A percentile compares a stretch with the other conserved stretches of the same genome.
These are phyloP conservation scores for Nicator chloris DNA, from an alignment of 2,113 vertebrate species.

Conservation along the genomic window DNA sequence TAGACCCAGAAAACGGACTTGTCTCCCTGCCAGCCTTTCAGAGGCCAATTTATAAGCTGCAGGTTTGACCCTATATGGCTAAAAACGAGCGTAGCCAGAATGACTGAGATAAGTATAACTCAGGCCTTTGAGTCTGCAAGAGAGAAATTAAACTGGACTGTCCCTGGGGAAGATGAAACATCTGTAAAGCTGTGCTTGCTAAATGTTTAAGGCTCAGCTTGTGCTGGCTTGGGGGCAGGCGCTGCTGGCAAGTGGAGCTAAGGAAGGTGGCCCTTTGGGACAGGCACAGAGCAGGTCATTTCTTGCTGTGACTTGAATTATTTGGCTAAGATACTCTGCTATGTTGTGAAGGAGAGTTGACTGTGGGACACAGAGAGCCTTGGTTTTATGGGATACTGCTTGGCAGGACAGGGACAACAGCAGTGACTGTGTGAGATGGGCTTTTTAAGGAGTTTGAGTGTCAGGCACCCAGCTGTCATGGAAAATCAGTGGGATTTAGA, in stretches of 20 bases:
- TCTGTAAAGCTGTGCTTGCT: constrained; percentile 14
- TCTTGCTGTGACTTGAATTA: not conserved
- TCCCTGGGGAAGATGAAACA: constrained; percentile 46
- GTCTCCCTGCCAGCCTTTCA: constrained; percentile 54
- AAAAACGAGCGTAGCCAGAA: constrained; percentile 44
- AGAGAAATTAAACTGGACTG: constrained; percentile 42
- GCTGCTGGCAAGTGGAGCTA: not conserved
- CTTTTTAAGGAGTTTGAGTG: not conserved
- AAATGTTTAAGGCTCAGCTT: not conserved
- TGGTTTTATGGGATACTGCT: not conserved
- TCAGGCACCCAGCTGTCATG: constrained; percentile 2
- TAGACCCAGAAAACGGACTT: constrained; percentile 50
- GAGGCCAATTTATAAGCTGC: constrained; percentile 58
- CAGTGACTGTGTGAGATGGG: not conserved
- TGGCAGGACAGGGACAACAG: not conserved
- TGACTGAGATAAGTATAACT: constrained; percentile 56
- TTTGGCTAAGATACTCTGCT: not conserved
- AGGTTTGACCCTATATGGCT: constrained; percentile 57
- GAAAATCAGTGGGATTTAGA: constrained; percentile 30
- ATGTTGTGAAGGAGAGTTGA: not conserved
- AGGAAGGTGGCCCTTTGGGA: not conserved
- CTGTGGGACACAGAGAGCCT: not conserved
- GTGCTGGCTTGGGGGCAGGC: not conserved
- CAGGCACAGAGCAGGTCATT: not conserved
- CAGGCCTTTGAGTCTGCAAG: constrained; percentile 49